Evolutionary conservation across 2,113 vertebrate species (phyloP), one percentile per base, ranked within the genome.

Genomic region (Pedionomus torquatus): DNA sequence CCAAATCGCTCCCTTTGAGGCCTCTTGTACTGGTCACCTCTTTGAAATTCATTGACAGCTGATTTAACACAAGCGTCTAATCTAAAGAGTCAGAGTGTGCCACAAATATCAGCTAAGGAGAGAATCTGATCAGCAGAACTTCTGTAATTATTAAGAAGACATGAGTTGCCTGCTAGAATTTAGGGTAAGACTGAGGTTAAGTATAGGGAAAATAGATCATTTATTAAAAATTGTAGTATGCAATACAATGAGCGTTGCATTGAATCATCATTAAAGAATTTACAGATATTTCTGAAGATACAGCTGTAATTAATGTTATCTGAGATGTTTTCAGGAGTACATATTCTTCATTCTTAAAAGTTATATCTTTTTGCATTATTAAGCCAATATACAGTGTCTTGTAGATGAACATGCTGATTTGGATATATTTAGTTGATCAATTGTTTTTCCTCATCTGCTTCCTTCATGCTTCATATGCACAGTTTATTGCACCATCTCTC

Each of bases 1-100:
- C 70, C 90, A 95, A 86, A 95, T 80, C 93, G 39, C 79, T 97
- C 85, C 71, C 88, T 90, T 57, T 86, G 79, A 75, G 70, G 11
- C 66, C 9, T 80, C 48, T 72, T 92, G 37, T 70, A 37, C 58
- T 70, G 11, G 3, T 72, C 85, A 74, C 35, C 41, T 39, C 52
- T 84, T 87, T 57, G 49, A 93, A 90, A 86, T 77, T 37, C 78
- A 70, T 35, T 94, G 84, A 21, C 82, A 79, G 79, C 37, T 85
- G 68, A 76, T 46, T 83, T 93, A 94, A 89, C 37, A 74, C 26
- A 70, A 83, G 83, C 30, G 17, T 74, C 52, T 71, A 51, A 78
- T 68, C 33, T 69, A 23, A 68, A 60, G 28, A 78, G n/a, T 77
- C 33, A 51, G 41, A 52, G 46, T 6, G 2, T 46, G 49, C 17